A percentile compares a stretch with the other conserved stretches of the same genome.
These are phyloP conservation scores for Anseranas semipalmata DNA, from an alignment of 2,113 vertebrate species.

Conservation along the genomic window DNA sequence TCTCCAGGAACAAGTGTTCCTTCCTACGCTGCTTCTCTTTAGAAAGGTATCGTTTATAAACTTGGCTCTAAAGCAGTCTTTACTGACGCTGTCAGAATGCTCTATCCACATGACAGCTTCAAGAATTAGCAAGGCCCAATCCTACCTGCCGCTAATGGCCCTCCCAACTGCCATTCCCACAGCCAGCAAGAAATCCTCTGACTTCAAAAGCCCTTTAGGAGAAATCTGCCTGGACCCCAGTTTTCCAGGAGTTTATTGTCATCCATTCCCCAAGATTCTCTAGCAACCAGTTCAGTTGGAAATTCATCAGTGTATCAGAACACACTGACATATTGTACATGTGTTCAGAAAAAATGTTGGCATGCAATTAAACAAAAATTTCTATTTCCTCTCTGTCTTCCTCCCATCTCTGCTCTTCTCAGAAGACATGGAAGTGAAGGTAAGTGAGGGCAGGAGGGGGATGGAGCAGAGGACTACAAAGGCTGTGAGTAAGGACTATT, in stretches of 20 bases:
- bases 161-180: background rate
- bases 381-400: too few species aligned
- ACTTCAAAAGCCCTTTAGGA: background rate
- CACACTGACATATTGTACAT: background rate
- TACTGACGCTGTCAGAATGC: background rate
- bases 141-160: background rate
- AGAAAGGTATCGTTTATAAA: background rate
- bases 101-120: accelerated
- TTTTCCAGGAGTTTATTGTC: background rate
- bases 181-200: background rate
- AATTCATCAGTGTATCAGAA: background rate
- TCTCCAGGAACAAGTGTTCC: background rate
- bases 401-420: background rate
- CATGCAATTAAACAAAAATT: background rate
- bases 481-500: background rate
- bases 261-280: background rate
- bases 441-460: background rate
- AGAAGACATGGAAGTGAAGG: accelerated
- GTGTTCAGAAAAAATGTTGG: background rate
- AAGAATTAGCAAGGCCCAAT: background rate
- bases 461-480: background rate
- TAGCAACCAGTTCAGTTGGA: background rate
- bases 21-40: background rate
- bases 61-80: background rate
- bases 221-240: background rate